Evolutionary conservation across 2,888 invertebrate species (phyloP).

Genomic region (Hydriomena furcata): DNA sequence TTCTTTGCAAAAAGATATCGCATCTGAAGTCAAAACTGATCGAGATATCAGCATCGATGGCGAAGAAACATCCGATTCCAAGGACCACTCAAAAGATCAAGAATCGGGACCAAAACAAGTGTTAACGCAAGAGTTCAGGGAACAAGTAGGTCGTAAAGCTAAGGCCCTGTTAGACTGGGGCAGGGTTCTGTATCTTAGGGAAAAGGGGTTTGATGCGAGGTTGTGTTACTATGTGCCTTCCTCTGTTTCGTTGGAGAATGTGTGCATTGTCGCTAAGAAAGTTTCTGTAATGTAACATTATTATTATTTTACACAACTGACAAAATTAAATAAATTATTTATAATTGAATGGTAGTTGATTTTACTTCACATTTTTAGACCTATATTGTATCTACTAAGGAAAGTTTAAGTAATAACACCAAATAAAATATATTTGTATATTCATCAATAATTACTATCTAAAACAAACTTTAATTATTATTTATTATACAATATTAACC

Average conservation of each 20-base stretch:
- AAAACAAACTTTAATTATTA: constrained; percentile 55
- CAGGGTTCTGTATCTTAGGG: constrained; percentile 84
- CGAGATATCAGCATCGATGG: background rate
- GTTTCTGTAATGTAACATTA: background rate
- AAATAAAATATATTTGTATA: constrained; percentile 74
- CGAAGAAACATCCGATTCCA: background rate
- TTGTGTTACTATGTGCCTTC: constrained; percentile 87
- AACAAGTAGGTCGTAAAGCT: constrained; percentile 86
- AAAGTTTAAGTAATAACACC: constrained; percentile 1
- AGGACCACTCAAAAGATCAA: background rate
- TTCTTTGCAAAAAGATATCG: background rate
- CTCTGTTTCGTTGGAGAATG: constrained; percentile 89
- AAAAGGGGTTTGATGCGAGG: constrained; percentile 82
- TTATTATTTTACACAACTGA: too few species aligned
- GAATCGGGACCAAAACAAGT: background rate
- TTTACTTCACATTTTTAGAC: too few species aligned
- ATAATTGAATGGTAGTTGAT: too few species aligned
- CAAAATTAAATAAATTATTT: too few species aligned
- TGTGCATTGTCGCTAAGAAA: constrained; percentile 86
- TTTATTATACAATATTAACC: constrained; percentile 49
- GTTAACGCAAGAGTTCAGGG: constrained; percentile 29
- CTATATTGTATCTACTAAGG: too few species aligned
- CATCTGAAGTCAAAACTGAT: too few species aligned
- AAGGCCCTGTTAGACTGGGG: constrained; percentile 92
- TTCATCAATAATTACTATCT: constrained; percentile 69